Conservation (phyloP, 2,113 vertebrate genomes). For the Sula dactylatra region DNA sequence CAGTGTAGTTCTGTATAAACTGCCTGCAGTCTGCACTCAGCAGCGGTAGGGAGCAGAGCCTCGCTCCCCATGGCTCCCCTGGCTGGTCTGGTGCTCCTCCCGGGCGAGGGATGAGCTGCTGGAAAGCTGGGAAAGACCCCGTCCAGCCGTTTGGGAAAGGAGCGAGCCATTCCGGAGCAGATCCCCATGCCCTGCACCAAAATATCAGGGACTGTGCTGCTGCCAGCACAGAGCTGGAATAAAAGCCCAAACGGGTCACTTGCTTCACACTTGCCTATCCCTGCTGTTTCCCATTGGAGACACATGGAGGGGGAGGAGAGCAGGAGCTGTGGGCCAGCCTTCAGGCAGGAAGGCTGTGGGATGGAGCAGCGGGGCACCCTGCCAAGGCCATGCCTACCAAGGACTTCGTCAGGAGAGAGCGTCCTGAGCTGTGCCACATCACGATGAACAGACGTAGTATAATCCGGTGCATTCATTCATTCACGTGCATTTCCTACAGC, state of each 20-base stretch:
- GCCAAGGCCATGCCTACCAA: not conserved
- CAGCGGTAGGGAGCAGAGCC: not conserved
- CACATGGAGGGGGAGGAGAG: not conserved
- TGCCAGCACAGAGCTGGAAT: not conserved
- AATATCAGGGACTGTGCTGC: not conserved
- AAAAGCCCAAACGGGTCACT: not conserved
- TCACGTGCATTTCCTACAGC: not conserved
- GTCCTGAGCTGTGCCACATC: not conserved
- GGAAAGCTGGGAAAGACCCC: not conserved
- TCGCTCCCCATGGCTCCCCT: rapidly evolving
- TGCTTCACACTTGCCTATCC: not conserved
- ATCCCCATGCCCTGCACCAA: not conserved
- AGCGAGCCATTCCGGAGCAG: not conserved
- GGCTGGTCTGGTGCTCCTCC: not conserved
- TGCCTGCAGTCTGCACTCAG: rapidly evolving
- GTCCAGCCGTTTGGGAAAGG: not conserved
- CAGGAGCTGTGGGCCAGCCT: not conserved
- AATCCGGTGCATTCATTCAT: not conserved
- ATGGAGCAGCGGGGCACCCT: not conserved
- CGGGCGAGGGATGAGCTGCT: not conserved
- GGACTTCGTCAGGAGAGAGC: not conserved
- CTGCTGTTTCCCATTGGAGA: rapidly evolving
- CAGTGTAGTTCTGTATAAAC: not conserved
- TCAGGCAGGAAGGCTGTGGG: not conserved
- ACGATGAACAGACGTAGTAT: rapidly evolving